Conservation (phyloP, 2,113 vertebrate species). For the Scytalopus superciliaris region DNA sequence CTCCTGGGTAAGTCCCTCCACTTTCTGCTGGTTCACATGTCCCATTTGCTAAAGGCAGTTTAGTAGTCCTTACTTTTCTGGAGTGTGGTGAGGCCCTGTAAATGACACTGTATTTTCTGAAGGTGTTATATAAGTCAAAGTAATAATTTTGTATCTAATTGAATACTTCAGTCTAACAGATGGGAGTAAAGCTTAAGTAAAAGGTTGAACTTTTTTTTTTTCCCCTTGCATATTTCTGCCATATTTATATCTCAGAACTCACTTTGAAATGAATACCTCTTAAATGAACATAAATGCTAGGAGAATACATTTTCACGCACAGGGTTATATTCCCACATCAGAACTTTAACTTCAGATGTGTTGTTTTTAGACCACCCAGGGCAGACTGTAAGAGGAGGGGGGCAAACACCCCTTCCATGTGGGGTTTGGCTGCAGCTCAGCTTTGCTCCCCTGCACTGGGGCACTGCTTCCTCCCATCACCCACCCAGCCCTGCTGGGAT, state of each 20-base stretch:
- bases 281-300: not conserved
- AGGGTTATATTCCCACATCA: not conserved
- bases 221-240: not conserved
- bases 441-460: not conserved
- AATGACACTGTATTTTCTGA: not conserved
- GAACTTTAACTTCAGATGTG: not conserved
- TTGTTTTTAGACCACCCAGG: not conserved
- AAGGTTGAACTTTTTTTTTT: not conserved
- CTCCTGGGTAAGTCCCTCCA: not conserved
- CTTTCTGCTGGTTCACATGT: not conserved
- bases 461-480: not conserved
- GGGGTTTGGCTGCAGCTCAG: not conserved
- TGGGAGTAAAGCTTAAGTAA: not conserved
- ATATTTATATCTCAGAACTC: not conserved
- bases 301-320: not conserved
- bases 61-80: not conserved
- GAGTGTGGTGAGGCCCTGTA: not conserved
- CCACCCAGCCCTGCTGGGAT: not conserved
- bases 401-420: not conserved
- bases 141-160: not conserved
- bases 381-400: not conserved
- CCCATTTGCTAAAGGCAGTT: not conserved
- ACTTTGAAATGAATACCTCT: not conserved
- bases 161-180: not conserved
- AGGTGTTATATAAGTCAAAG: not conserved